Base-by-base conservation (phyloP, 2,888 invertebrate species). In the Oeneis ivallda region DNA sequence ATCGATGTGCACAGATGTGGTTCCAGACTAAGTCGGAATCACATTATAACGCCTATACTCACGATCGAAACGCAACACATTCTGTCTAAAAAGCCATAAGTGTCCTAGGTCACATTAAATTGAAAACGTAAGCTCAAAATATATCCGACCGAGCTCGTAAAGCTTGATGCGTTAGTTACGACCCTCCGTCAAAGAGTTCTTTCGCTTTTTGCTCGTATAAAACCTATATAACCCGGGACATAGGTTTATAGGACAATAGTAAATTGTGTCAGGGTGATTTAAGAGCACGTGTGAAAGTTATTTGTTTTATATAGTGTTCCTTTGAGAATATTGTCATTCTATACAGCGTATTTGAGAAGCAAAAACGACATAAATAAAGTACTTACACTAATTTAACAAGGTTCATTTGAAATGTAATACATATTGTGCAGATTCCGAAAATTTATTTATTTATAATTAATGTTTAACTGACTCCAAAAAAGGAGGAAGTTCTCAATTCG, bases 261-360 rank as follows among this genome's bases (percentile, higher is more conserved):
- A 56, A 56, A 56, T 56, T 56, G 56, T 56, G 56, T 41, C 56
- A n/a, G 56, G 56, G 17, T 56, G 56, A 41, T 56, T 56, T 41
- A 41, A 26, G 26, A 26, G 26, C 26, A 26, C 19, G 13, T 2
- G 56, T 1, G 19, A 13, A 19, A 56, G 39, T 56, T 39, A 17
- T 54, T 56, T 41, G 41, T 19, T 56, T 56, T 41, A 19, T 56
- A 5, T 19, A 19, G 54, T 15, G 54, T 9, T 56, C 13, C n/a
- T 41, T 56, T 56, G 19, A 19, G 13, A 19, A 2, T 53, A 8
- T 26, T 26, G 26, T 26, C 5, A 26, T 26, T 26, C 26, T 26
- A 26, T 26, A 26, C 26, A 26, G 26, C 5, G 26, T 26, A 26
- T 26, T 26, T 26, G 26, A 26, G 26, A 26, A 26, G 26, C 5